Conservation (phyloP, 2,797 vertebrate species). For the Peromyscus attwateri region DNA sequence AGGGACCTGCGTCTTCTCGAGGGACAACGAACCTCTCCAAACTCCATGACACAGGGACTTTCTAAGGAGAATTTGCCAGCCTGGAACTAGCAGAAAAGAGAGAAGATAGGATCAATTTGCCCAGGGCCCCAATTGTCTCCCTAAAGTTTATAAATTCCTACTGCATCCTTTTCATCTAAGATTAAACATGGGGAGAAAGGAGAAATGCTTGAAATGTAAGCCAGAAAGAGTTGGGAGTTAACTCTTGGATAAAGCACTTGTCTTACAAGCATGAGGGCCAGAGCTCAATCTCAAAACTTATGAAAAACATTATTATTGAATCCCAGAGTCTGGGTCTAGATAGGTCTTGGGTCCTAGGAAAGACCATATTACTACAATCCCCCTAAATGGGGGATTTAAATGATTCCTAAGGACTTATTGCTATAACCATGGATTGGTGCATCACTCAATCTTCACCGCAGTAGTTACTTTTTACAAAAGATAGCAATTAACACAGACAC, state of each 20-base stretch:
- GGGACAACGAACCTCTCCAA: neutral
- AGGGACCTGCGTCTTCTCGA: neutral
- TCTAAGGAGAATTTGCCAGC: neutral
- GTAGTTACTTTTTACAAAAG: neutral
- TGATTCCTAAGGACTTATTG: neutral
- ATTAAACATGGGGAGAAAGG: neutral
- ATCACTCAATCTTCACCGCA: too few species aligned
- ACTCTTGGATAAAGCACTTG: neutral
- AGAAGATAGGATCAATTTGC: neutral
- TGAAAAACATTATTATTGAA: too few species aligned
- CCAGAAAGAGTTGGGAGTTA: neutral
- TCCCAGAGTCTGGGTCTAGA: too few species aligned
- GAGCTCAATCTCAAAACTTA: neutral
- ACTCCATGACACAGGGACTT: neutral
- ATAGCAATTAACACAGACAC: neutral
- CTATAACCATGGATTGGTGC: neutral
- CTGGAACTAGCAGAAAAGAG: neutral
- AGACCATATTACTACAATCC: neutral
- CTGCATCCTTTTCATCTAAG: neutral
- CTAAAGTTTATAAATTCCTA: conserved; percentile 7
- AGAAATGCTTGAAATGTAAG: conserved; percentile 33
- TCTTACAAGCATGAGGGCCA: neutral
- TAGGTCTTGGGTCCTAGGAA: neutral
- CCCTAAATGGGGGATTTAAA: too few species aligned
- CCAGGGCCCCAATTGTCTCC: neutral